Base-by-base conservation (phyloP, 2,113 vertebrate genomes). In the Ciconia stormi region DNA sequence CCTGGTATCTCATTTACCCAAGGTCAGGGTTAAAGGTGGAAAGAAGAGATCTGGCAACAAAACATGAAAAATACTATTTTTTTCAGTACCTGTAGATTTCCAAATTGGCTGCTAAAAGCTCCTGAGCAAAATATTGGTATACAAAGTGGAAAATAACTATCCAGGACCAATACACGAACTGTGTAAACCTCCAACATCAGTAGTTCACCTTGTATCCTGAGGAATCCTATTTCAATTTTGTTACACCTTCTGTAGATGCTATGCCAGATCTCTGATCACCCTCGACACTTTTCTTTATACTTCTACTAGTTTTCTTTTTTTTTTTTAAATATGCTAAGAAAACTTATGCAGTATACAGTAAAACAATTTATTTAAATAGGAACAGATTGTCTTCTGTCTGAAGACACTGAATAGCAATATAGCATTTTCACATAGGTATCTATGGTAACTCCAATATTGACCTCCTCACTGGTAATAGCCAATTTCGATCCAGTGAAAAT, bases 61-160 rank as follows among this genome's bases (percentile, higher is more conserved):
- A 82, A 61, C 12, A 42, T 13, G 11, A 46, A 42, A 47, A 46
- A 22, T 5, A 59, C 0, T 0, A 1, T 15, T n/a, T 73, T 23
- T 29, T 65, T 47, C 40, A 73, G 13, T n/a, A 61, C 9, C 36
- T 20, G 7, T 16, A 80, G 34, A 58, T 83, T 88, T 86, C 71
- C 7, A 42, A 61, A 89, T 0, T 27, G 30, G 8, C 14, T 86
- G 23, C 36, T 81, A 66, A 65, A 88, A 77, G 13, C 22, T 50
- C 22, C 46, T 42, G 17, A 59, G 46, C 22, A 90, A 80, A 76
- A 56, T 22, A n/a, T 0, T 30, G 7, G 12, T 58, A 83, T 4
- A 61, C 11, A 58, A 56, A 58, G 3, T 21, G 18, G 27, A 72
- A 38, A 89, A 16, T 20, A 85, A 49, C 7, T 47, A 55, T 15